phyloP scores from a whole-genome alignment of 2,797 vertebrate species.

The Semotilus atromaculatus region DNA sequence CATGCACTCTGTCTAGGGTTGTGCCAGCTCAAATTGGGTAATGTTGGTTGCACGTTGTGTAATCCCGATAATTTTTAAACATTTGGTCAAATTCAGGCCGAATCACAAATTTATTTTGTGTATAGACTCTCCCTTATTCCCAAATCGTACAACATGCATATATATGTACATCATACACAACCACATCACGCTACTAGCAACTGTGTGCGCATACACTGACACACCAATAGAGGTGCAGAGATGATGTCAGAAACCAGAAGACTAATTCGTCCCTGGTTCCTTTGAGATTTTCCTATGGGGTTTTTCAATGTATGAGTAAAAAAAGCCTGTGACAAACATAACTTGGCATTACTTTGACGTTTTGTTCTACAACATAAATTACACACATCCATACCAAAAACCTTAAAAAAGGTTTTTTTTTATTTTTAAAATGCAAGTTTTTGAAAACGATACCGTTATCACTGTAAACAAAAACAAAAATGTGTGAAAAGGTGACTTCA shows the following conservation, averaged over 20 bases:
- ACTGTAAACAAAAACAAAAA: no score
- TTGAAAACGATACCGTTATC: no score
- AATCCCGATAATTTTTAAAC: not conserved
- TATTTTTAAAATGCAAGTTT: no score
- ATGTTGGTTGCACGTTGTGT: not conserved
- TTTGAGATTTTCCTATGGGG: no score
- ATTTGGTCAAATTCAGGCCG: no score
- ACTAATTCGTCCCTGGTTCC: no score
- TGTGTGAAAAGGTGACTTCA: no score
- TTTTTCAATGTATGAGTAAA: not conserved
- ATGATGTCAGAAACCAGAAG: no score
- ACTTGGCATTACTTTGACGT: no score
- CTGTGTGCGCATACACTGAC: not conserved
- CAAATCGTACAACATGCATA: not conserved
- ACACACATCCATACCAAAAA: not conserved
- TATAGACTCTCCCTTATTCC: not conserved
- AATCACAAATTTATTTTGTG: no score
- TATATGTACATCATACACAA: not conserved
- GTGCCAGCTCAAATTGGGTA: not conserved
- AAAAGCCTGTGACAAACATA: not conserved
- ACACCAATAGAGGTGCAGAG: no score
- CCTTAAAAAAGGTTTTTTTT: no score
- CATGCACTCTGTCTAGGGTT: not conserved
- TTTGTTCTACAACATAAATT: not conserved
- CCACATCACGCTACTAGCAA: not conserved